These are phyloP conservation scores for Plotosus lineatus DNA, from an alignment of 2,113 vertebrate species.

Conservation along the genomic window DNA sequence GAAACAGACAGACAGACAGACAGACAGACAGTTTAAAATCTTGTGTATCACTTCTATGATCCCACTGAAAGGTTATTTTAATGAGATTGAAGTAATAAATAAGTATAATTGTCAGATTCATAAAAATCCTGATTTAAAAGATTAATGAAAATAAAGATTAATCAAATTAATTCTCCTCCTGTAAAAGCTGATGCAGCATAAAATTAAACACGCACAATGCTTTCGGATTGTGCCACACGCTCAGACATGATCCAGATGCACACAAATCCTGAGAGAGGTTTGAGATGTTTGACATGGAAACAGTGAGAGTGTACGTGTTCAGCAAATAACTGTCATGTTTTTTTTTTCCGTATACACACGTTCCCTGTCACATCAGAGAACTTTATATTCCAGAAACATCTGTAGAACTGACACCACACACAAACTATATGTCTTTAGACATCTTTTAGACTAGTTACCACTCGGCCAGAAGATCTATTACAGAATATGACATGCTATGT, in stretches of 20 bases:
- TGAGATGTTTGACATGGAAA: background rate
- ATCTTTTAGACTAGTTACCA: background rate
- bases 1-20: too few relatives aligned
- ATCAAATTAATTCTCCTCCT: background rate
- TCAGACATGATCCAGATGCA: background rate
- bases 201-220: background rate
- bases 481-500: too few relatives aligned
- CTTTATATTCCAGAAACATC: background rate
- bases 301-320: background rate
- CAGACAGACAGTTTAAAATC: too few relatives aligned
- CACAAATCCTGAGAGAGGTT: background rate
- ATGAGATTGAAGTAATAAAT: background rate
- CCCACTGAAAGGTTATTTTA: background rate
- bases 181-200: background rate
- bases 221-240: background rate
- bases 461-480: background rate
- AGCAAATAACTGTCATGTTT: conserved; percentile 11
- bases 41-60: background rate
- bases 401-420: background rate
- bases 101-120: background rate
- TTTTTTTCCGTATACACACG: background rate
- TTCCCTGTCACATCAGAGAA: background rate
- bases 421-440: background rate
- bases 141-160: background rate
- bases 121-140: background rate